Evolutionary conservation across 2,888 invertebrate genomes (phyloP).

Genomic region (Hydropsyche betteni): DNA sequence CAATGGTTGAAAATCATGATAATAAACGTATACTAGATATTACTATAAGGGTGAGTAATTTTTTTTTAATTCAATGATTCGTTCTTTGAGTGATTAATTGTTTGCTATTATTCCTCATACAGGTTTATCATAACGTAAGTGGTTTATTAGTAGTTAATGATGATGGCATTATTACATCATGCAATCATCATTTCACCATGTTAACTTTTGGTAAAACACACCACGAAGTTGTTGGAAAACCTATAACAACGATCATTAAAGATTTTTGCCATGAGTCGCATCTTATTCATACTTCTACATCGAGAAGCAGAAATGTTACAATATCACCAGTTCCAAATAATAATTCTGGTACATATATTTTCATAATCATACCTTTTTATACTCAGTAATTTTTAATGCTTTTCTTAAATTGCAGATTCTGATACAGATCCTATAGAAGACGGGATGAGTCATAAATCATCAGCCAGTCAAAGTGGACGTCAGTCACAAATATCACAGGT

Average conservation of each 20-base stretch:
- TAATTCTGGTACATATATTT: slow-evolving; percentile 56
- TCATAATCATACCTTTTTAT: background rate
- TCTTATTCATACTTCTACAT: slow-evolving; percentile 59
- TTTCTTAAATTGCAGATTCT: slow-evolving; percentile 60
- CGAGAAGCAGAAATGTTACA: slow-evolving; percentile 65
- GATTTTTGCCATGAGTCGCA: slow-evolving; percentile 70
- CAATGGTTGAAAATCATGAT: slow-evolving; percentile 50
- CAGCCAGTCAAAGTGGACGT: slow-evolving; percentile 63
- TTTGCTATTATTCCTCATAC: slow-evolving; percentile 26
- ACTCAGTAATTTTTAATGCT: slow-evolving; percentile 3
- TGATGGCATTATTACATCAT: slow-evolving; percentile 70
- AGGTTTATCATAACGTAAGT: slow-evolving; percentile 72
- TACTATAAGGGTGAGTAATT: slow-evolving; percentile 60
- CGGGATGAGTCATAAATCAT: slow-evolving; percentile 64
- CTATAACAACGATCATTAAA: slow-evolving; percentile 68
- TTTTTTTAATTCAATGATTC: background rate
- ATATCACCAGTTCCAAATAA: slow-evolving; percentile 67
- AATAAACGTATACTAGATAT: slow-evolving; percentile 59
- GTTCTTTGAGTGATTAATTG: background rate
- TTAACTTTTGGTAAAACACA: slow-evolving; percentile 72
- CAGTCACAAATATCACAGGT: slow-evolving; percentile 60
- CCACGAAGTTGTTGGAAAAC: slow-evolving; percentile 67
- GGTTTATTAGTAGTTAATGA: slow-evolving; percentile 72
- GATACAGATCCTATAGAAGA: slow-evolving; percentile 61
- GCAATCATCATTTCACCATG: slow-evolving; percentile 74